phyloP scores from a whole-genome alignment of 1,140 invertebrate species.

The Mycetomoellerius zeteki region DNA sequence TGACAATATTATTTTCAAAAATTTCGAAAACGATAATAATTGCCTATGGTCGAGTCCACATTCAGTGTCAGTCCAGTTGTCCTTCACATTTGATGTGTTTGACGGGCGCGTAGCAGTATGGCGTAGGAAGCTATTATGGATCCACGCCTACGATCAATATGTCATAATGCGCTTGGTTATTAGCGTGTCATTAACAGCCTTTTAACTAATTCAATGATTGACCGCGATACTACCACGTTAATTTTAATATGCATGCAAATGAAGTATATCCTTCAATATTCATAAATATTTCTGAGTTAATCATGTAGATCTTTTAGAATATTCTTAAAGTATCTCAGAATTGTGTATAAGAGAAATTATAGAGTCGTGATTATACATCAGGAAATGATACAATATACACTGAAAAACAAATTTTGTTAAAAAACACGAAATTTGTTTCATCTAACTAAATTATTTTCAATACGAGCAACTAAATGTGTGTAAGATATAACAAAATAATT shows the following conservation, averaged over 20 bases:
- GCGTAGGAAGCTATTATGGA: conserved; percentile 62
- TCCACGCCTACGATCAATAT: conserved; percentile 70
- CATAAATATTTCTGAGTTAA: background rate
- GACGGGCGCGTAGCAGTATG: background rate
- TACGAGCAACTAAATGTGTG: too few species aligned
- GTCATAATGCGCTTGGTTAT: conserved; percentile 36
- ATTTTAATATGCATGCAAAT: background rate
- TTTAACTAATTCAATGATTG: conserved; percentile 45
- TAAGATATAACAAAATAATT: too few species aligned
- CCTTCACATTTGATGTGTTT: conserved; percentile 55
- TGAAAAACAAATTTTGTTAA: too few species aligned
- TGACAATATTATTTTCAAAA: background rate
- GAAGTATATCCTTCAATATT: background rate
- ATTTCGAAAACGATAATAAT: conserved; percentile 34
- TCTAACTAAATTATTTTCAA: too few species aligned
- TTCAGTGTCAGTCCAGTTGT: conserved; percentile 68
- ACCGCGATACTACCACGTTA: conserved; percentile 30
- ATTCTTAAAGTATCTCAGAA: background rate
- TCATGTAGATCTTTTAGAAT: background rate
- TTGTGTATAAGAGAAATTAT: background rate
- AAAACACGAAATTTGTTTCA: too few species aligned
- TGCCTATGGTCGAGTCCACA: conserved; percentile 52
- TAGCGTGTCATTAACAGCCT: conserved; percentile 29
- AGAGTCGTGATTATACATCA: background rate
- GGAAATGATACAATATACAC: too few species aligned